A percentile compares a stretch with the other conserved stretches of the same genome.
Conservation (phyloP, 1,140 invertebrate genomes). For the Drosophila kikkawai region DNA sequence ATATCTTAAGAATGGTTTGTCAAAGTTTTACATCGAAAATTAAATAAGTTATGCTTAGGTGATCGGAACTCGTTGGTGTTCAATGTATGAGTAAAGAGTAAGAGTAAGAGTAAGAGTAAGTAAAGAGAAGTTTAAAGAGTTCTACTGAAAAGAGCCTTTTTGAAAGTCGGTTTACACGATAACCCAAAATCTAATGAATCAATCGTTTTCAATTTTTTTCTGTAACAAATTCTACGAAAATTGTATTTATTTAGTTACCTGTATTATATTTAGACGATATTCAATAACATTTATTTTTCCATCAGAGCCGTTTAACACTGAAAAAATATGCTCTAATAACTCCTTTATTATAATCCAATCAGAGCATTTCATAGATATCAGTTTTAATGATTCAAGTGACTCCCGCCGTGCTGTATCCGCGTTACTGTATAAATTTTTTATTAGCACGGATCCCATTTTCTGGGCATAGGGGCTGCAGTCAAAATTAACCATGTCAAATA, state of each 20-base stretch:
- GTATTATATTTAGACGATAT: slow-evolving; percentile 95
- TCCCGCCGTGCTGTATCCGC: slow-evolving; percentile 91
- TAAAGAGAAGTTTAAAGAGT: no score
- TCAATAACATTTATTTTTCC: slow-evolving; percentile 95
- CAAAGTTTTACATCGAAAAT: no score
- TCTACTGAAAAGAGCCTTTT: no score
- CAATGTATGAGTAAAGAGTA: no score
- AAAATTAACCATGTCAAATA: slow-evolving; percentile 90
- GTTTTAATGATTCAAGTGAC: slow-evolving; percentile 89
- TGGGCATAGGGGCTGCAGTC: slow-evolving; percentile 92
- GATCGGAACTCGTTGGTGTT: no score
- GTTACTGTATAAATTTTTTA: slow-evolving; percentile 92
- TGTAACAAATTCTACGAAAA: no score
- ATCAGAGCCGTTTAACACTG: slow-evolving; percentile 94
- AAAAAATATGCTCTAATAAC: slow-evolving; percentile 91
- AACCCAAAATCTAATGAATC: no score
- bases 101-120: no score
- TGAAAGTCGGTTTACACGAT: no score
- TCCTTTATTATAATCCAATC: slow-evolving; percentile 89
- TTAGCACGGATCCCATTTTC: slow-evolving; percentile 93
- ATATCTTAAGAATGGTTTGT: no score
- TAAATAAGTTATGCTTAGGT: no score
- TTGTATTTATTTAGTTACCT: slow-evolving; percentile 86
- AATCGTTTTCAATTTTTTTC: no score
- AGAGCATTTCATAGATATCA: slow-evolving; percentile 90